Percentiles rank a stretch among this genome's conserved stretches.
Evolutionary conservation across 2,888 invertebrate species (phyloP).

Genomic region (Pachydiplax longipennis): DNA sequence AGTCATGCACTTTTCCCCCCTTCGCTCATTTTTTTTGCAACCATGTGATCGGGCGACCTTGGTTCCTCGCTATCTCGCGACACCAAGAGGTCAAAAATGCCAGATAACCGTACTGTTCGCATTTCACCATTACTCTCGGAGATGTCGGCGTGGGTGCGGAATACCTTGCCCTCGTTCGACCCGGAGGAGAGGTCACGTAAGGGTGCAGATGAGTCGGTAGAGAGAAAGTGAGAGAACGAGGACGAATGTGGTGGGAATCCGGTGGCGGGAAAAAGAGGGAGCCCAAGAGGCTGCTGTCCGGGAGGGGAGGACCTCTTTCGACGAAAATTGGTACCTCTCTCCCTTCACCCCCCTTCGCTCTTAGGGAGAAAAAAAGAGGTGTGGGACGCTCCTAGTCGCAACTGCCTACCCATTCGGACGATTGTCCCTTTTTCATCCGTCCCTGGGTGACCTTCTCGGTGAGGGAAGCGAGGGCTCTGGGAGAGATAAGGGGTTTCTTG

Average conservation of each 20-base stretch:
- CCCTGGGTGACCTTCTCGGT: not conserved
- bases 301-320: slow-evolving; percentile 35
- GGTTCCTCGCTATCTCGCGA: not conserved
- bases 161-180: not conserved
- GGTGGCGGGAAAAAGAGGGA: not conserved
- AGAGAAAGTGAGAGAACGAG: not conserved
- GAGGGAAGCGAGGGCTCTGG: not conserved
- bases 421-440: not conserved
- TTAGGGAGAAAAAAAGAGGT: not conserved
- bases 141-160: not conserved
- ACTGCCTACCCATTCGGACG: not conserved
- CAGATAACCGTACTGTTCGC: not conserved
- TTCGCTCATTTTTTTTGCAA: not conserved
- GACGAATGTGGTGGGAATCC: not conserved
- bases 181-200: not conserved
- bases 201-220: not conserved
- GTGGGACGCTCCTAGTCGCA: not conserved
- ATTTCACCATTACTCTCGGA: not conserved
- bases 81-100: not conserved
- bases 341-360: not conserved
- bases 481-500: slow-evolving; percentile 20
- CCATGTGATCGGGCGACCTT: not conserved
- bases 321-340: slow-evolving; percentile 36
- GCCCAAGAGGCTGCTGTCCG: not conserved
- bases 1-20: not conserved